Conservation (phyloP, 53 echinoderm and acorn worm genomes). For the Actinopyga echinites region DNA sequence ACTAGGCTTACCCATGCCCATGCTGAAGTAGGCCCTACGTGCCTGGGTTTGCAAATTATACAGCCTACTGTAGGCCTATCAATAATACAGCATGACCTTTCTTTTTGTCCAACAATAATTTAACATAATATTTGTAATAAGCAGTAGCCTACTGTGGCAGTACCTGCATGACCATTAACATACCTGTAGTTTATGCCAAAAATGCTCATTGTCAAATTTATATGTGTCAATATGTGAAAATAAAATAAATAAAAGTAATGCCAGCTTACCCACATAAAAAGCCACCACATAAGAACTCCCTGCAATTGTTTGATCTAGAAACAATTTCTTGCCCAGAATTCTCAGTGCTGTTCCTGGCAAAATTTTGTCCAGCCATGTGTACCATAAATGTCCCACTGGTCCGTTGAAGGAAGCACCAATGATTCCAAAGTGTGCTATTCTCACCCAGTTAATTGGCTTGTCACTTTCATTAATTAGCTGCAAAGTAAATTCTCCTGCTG, state of each 20-base stretch:
- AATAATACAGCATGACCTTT: too few relatives aligned
- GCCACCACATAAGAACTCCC: slow-evolving; percentile 67
- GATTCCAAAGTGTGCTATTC: slow-evolving; percentile 66
- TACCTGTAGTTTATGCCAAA: not conserved
- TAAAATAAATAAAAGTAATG: not conserved
- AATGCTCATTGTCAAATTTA: not conserved
- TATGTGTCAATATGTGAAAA: not conserved
- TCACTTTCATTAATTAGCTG: slow-evolving; percentile 75
- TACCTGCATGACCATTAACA: too few relatives aligned
- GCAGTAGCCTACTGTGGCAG: too few relatives aligned
- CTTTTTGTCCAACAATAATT: too few relatives aligned
- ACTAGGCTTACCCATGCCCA: too few relatives aligned
- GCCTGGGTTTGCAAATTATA: too few relatives aligned
- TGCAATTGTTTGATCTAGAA: slow-evolving; percentile 71
- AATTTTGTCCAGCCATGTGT: slow-evolving; percentile 76
- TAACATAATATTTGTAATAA: too few relatives aligned
- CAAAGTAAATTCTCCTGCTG: slow-evolving; percentile 76
- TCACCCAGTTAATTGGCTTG: slow-evolving; percentile 60
- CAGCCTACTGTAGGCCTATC: too few relatives aligned
- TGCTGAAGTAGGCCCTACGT: too few relatives aligned
- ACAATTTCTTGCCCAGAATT: slow-evolving; percentile 71
- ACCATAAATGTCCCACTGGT: slow-evolving; percentile 88
- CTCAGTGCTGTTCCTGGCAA: slow-evolving; percentile 66
- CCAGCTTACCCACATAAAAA: slow-evolving; percentile 75
- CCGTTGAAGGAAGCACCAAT: slow-evolving; percentile 84